Evolutionary conservation across 2,888 invertebrate genomes (phyloP).

Genomic region (Automeris io): DNA sequence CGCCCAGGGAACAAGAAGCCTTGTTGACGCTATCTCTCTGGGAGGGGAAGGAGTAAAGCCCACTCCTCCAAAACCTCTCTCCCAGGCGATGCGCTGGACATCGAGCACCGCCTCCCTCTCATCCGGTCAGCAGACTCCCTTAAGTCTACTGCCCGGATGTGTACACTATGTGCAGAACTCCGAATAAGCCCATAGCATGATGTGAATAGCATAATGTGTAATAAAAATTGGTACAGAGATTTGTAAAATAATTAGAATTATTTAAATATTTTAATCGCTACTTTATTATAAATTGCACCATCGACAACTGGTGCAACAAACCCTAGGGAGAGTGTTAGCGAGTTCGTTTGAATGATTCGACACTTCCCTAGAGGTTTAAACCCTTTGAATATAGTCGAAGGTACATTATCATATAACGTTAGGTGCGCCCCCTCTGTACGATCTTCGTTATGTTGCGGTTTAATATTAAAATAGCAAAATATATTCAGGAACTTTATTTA

Average conservation of each 20-base stretch:
- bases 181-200: too few relatives aligned
- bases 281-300: constrained; percentile 28
- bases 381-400: constrained; percentile 47
- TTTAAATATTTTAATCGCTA: constrained; percentile 9
- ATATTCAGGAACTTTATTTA: neutral
- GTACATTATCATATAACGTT: constrained; percentile 36
- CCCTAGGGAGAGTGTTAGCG: constrained; percentile 61
- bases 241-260: constrained; percentile 22
- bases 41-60: too few relatives aligned
- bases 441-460: neutral
- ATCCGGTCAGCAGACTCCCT: too few relatives aligned
- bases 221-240: constrained; percentile 15
- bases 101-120: too few relatives aligned
- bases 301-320: constrained; percentile 45
- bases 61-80: too few relatives aligned
- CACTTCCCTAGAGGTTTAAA: constrained; percentile 62
- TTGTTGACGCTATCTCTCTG: too few relatives aligned
- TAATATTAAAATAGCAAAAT: neutral
- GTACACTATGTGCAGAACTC: too few relatives aligned
- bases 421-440: neutral
- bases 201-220: too few relatives aligned
- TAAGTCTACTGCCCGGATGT: too few relatives aligned
- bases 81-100: too few relatives aligned
- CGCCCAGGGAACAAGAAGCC: too few relatives aligned
- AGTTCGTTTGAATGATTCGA: constrained; percentile 70